A percentile compares a stretch with the other conserved stretches of the same genome.
Evolutionary conservation across 2,113 vertebrate genomes (phyloP).

Genomic region (Cololabis saira): DNA sequence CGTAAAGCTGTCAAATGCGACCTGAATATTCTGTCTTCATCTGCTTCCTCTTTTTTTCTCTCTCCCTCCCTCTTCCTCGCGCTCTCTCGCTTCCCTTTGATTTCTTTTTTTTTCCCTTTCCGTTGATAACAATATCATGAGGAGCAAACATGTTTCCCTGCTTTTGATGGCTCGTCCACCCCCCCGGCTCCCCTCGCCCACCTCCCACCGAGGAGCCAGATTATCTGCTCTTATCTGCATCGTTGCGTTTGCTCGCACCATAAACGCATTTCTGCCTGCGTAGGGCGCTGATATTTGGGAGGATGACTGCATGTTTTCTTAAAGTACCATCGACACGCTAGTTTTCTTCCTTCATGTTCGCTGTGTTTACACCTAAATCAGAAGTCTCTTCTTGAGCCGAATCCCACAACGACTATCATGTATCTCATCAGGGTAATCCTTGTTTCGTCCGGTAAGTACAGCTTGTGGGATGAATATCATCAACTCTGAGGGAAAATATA

Average conservation of each 20-base stretch:
- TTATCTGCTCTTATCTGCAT: slow-evolving; percentile 66
- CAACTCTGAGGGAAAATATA: too few species aligned
- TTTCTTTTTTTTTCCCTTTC: slow-evolving; percentile 66
- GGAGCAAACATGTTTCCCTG: slow-evolving; percentile 55
- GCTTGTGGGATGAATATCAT: too few species aligned
- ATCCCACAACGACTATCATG: too few species aligned
- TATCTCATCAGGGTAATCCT: too few species aligned
- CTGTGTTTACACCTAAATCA: too few species aligned
- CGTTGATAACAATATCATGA: slow-evolving; percentile 75
- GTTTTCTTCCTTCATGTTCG: slow-evolving; percentile 14
- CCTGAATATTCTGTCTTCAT: slow-evolving; percentile 81
- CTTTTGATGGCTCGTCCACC: slow-evolving; percentile 63
- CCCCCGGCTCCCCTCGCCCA: not conserved
- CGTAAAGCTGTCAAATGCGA: slow-evolving; percentile 81
- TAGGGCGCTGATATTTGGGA: slow-evolving; percentile 37
- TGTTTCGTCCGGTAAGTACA: too few species aligned
- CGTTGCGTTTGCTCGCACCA: slow-evolving; percentile 48
- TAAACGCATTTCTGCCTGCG: slow-evolving; percentile 46
- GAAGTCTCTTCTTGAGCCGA: too few species aligned
- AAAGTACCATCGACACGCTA: slow-evolving; percentile 14
- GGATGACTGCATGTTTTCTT: slow-evolving; percentile 19
- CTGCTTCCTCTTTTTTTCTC: slow-evolving; percentile 58
- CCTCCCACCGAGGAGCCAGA: slow-evolving; percentile 37
- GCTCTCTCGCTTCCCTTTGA: slow-evolving; percentile 52
- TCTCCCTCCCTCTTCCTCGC: slow-evolving; percentile 44